Conservation (phyloP, 1,140 invertebrate species). For the Drosophila serrata region DNA sequence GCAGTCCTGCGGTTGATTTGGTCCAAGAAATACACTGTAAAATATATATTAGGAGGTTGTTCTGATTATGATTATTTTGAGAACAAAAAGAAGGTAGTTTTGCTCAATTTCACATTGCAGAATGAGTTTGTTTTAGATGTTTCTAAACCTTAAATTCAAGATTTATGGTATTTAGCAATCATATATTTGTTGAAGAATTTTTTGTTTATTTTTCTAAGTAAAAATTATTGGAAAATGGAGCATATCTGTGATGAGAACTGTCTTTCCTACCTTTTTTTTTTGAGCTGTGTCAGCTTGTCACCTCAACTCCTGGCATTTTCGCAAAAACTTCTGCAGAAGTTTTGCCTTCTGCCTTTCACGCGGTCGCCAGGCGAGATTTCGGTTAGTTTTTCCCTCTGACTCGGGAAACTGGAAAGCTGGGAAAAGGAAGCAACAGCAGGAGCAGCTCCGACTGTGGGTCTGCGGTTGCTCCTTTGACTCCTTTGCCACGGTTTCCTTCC, state of each 20-base stretch:
- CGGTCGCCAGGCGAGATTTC: constrained; percentile 32
- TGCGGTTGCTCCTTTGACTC: constrained; percentile 39
- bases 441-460: constrained; percentile 5
- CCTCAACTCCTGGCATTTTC: constrained; percentile 17
- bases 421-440: constrained; percentile 19
- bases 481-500: constrained; percentile 18
- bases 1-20: constrained; percentile 20
- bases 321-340: constrained; percentile 25
- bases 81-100: background rate
- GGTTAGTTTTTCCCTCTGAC: constrained; percentile 41
- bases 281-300: constrained; percentile 25
- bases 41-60: background rate
- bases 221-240: background rate
- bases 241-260: background rate
- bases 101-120: background rate
- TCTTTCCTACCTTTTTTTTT: constrained; percentile 17
- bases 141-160: background rate
- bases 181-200: background rate
- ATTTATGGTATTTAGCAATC: too few relatives aligned
- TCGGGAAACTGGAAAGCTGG: constrained; percentile 6
- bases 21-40: background rate
- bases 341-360: constrained; percentile 28
- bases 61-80: background rate
- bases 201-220: too few relatives aligned
- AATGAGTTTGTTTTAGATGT: background rate